Base-by-base conservation (phyloP, 2,797 vertebrate species). In the Huso huso region DNA sequence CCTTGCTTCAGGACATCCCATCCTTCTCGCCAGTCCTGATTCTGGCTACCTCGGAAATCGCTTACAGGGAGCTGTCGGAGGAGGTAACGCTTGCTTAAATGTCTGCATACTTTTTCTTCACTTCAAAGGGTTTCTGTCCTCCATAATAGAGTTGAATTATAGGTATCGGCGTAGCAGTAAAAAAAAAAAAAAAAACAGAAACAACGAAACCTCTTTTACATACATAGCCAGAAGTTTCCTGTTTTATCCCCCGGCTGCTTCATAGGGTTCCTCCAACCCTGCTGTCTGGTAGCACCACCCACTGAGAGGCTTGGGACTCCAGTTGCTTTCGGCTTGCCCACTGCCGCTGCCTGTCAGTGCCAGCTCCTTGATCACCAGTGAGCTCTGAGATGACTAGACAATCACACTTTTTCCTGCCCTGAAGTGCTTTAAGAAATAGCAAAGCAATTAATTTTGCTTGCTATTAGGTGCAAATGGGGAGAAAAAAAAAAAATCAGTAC, bases 21-120 rank as follows among this genome's bases (percentile, higher is more conserved):
- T 96, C 96, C 11, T 98, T 99, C 81, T 92, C 93, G 75, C 97
- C 96, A n/a, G 88, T 99, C 78, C 93, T 99, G 77, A 85, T 99
- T 68, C 88, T 99, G 64, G 95, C 95, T 86, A 99, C 97, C 72
- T 93, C 95, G 62, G 96, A 99, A 87, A 90, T 83, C 61, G 87
- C 89, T 84, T 97, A 97, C 75, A 90, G 90, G 66, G 94, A 94
- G 70, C 89, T 99, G 72, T 93, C 96, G 67, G 94, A 96, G 57
- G 97, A 99, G 95, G 97, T 99, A 78, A 81, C 5, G 37, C 37
- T 37, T 37, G 37, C 37, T 37, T 37, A 37, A 37, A 37, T 37
- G 37, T 5, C 5, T 37, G 37, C 37, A 18, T 18, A 18, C 18
- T 1, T 18, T 18, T 37, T 37, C 37, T 37, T 5, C 37, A 37